Evolutionary conservation across 1,140 invertebrate species (phyloP), one percentile per base, ranked within the genome.

Genomic region (Acromyrmex heyeri): DNA sequence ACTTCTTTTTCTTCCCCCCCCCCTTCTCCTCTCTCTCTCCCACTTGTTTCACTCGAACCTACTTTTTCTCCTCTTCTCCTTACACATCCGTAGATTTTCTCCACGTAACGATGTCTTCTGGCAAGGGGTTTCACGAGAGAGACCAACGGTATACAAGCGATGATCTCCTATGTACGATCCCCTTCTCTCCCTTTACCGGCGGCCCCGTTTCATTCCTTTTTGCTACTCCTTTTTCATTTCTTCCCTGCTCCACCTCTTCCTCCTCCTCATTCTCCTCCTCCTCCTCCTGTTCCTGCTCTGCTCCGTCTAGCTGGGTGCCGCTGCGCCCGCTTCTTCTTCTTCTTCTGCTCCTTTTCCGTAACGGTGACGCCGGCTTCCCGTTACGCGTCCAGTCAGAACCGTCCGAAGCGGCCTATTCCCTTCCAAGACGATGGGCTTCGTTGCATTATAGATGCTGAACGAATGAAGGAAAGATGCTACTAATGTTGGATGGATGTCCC

Each of bases 351-450:
- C 34, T 55, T 76, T 87, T 87, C 55, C 55, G 78, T 91, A 91
- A 91, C 91, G 91, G 91, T 91, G 90, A 91, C 82, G 87, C 81
- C 73, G 59, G 85, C 86, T 90, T 90, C 87, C 91, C 91, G 91
- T 91, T 91, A 91, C 79, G 61, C 88, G 81, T 86, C 77, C 87
- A 87, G 72, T 78, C 64, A 57, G 87, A 89, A 86, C 70, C 86
- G 72, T 87, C 73, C 62, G 64, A 70, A 81, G 67, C 89, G 24
- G 62, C 75, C 83, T 88, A 81, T 88, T 91, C 79, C 90, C 75
- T 89, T 82, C 70, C 87, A 81, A 69, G 77, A 69, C 21, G 48
- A 59, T 87, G 76, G 62, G 34, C 73, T 81, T 86, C 77, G 82
- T 86, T 91, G 85, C 85, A 91, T 92, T 91, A 92, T 92, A 91